phyloP scores from a whole-genome alignment of 2,888 invertebrate species.

The Sinopyrophorus schimmeli region DNA sequence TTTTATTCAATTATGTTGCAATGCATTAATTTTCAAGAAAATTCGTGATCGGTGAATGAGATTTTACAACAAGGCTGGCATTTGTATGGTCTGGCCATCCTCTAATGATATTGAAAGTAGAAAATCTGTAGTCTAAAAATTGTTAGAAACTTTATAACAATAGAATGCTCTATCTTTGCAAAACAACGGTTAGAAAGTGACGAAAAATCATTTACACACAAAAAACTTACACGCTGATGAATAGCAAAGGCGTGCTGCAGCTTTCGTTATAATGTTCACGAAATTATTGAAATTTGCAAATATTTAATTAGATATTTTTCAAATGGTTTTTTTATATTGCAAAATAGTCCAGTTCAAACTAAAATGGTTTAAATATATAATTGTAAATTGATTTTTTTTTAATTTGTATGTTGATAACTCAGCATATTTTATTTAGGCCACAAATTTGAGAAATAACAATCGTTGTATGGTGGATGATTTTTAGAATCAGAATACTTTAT shows the following conservation, averaged over 20 bases:
- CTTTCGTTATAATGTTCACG: too few relatives aligned
- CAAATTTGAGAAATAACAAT: too few relatives aligned
- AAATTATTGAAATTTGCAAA: too few relatives aligned
- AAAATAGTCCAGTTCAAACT: too few relatives aligned
- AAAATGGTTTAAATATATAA: too few relatives aligned
- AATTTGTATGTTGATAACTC: too few relatives aligned
- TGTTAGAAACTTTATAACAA: constrained; percentile 4
- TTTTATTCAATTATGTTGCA: too few relatives aligned
- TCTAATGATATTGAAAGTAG: constrained; percentile 29
- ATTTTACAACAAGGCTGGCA: constrained; percentile 22
- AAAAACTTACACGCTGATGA: constrained; percentile 16
- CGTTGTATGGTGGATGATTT: too few relatives aligned
- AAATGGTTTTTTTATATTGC: too few relatives aligned
- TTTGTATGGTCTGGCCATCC: constrained; percentile 26
- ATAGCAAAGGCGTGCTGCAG: constrained; percentile 26
- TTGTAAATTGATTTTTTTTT: too few relatives aligned
- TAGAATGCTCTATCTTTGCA: constrained; percentile 3
- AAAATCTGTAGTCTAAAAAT: constrained; percentile 2
- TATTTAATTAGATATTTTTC: constrained; percentile 5
- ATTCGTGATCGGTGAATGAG: constrained; percentile 41
- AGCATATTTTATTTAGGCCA: too few relatives aligned
- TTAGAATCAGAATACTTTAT: too few relatives aligned
- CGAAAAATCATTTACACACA: constrained; percentile 7
- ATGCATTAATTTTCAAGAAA: constrained; percentile 23
- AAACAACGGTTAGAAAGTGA: constrained; percentile 2